These are phyloP conservation scores for Enteromius paludinosus DNA, from an alignment of 2,797 vertebrate genomes.

Conservation along the genomic window DNA sequence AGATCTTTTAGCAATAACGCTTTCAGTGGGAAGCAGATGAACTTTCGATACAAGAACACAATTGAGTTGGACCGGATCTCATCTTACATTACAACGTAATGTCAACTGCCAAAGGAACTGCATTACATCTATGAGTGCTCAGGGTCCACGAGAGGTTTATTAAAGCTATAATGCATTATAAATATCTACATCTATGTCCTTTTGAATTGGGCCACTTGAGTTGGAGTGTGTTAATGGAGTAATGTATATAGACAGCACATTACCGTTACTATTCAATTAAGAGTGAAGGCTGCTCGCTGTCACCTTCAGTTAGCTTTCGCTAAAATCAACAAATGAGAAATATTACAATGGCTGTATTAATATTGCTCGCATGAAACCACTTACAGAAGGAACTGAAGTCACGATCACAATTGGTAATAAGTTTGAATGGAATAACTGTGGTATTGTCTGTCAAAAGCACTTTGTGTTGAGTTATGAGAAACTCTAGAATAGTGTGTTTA, in stretches of 20 bases:
- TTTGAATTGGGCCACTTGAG: slow-evolving; percentile 44
- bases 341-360: slow-evolving; percentile 39
- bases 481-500: slow-evolving; percentile 1
- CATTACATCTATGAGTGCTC: slow-evolving; percentile 1
- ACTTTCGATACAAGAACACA: slow-evolving; percentile 24
- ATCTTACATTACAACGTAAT: not conserved
- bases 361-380: slow-evolving; percentile 20
- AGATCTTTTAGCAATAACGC: slow-evolving; percentile 49
- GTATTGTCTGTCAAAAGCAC: slow-evolving; percentile 7
- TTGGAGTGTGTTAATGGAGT: slow-evolving; percentile 31
- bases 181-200: slow-evolving; percentile 8
- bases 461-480: slow-evolving; percentile 5
- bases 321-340: slow-evolving; percentile 48
- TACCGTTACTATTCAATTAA: slow-evolving; percentile 24
- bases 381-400: slow-evolving; percentile 18
- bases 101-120: not conserved
- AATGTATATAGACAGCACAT: slow-evolving; percentile 43
- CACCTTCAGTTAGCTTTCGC: slow-evolving; percentile 30
- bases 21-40: slow-evolving; percentile 55
- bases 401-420: slow-evolving; percentile 1
- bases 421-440: slow-evolving; percentile 12
- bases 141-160: slow-evolving; percentile 30
- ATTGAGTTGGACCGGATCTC: slow-evolving; percentile 4
- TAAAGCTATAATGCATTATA: slow-evolving; percentile 32
- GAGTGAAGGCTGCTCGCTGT: slow-evolving; percentile 30